Conservation (phyloP, 1,140 invertebrate species). For the Matsumurasca onukii region DNA sequence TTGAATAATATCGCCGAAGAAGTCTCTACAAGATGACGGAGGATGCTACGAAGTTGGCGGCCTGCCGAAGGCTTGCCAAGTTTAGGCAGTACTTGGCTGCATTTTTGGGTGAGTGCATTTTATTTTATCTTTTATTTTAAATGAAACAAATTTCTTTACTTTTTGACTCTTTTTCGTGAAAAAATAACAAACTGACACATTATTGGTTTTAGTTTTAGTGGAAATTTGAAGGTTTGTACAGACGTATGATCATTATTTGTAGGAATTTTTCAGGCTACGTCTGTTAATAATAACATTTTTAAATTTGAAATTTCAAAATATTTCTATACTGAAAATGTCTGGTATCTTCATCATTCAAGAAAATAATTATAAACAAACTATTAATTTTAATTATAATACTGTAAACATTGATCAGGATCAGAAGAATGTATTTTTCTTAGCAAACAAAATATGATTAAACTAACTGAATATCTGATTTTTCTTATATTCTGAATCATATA, state of each 20-base stretch:
- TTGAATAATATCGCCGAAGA: too few species aligned
- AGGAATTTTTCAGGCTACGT: too few species aligned
- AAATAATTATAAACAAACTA: too few species aligned
- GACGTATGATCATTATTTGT: background rate
- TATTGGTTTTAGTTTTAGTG: background rate
- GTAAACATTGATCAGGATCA: too few species aligned
- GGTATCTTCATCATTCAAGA: background rate
- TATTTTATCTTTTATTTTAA: background rate
- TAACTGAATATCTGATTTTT: too few species aligned
- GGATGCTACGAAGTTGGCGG: background rate
- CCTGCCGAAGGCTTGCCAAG: background rate
- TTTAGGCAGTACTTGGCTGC: conserved; percentile 9
- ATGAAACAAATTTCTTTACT: background rate
- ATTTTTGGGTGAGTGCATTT: background rate
- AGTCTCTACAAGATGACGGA: too few species aligned
- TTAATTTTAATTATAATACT: too few species aligned
- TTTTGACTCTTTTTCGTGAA: background rate
- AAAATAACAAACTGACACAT: background rate
- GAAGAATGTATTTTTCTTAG: too few species aligned
- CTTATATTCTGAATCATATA: too few species aligned
- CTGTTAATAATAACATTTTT: too few species aligned
- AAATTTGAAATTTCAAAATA: too few species aligned
- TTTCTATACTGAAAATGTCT: background rate
- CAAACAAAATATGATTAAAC: too few species aligned
- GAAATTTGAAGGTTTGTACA: background rate